A percentile compares a stretch with the other conserved stretches of the same genome.
These are phyloP conservation scores for Telenomus remus DNA, from an alignment of 1,140 invertebrate species.

Conservation along the genomic window DNA sequence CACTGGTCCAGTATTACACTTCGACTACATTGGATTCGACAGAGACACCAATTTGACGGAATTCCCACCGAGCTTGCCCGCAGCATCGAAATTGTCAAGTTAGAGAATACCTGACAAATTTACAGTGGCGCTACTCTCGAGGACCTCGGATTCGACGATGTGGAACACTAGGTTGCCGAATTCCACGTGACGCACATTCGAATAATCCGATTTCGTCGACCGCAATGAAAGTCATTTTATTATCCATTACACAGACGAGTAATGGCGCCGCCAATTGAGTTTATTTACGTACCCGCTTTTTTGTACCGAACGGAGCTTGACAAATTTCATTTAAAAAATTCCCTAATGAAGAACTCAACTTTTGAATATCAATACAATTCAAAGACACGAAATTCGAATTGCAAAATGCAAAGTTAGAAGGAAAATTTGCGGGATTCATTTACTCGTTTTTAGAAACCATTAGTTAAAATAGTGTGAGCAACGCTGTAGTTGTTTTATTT, in stretches of 20 bases:
- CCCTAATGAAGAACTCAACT: too few species aligned
- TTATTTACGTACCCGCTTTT: too few species aligned
- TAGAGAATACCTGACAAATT: slow-evolving; percentile 22
- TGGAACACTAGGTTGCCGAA: slow-evolving; percentile 34
- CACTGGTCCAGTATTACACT: neutral
- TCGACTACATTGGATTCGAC: slow-evolving; percentile 8
- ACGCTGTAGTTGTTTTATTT: too few species aligned
- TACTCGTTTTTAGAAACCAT: too few species aligned
- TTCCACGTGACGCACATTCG: slow-evolving; percentile 13
- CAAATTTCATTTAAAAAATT: too few species aligned
- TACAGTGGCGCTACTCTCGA: neutral
- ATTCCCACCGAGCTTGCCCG: slow-evolving; percentile 5
- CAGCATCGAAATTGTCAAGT: slow-evolving; percentile 9
- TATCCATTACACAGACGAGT: slow-evolving; percentile 11
- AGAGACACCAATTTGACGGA: slow-evolving; percentile 20
- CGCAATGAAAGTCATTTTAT: slow-evolving; percentile 21
- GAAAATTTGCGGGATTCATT: too few species aligned
- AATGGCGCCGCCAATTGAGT: too few species aligned
- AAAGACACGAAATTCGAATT: too few species aligned
- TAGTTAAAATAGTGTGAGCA: too few species aligned
- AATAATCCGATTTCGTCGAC: slow-evolving; percentile 16
- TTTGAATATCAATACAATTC: too few species aligned
- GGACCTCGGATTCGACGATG: slow-evolving; percentile 8
- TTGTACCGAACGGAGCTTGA: too few species aligned
- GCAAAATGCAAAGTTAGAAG: too few species aligned